Evolutionary conservation across 1,140 invertebrate species (phyloP).

Genomic region (Monomorium pharaonis): DNA sequence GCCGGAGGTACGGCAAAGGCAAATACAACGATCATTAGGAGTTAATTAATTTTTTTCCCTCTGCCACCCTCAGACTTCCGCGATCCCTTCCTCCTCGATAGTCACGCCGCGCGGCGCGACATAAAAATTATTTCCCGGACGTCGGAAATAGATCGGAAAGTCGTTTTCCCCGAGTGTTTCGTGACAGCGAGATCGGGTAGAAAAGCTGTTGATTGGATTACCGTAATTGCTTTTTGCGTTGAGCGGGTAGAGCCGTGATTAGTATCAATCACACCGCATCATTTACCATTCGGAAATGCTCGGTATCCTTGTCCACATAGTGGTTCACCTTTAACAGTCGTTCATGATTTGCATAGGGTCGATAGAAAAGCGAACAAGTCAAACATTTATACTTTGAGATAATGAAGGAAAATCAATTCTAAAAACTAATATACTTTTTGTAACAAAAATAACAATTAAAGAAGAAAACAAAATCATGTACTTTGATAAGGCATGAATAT

Average conservation of each 20-base stretch:
- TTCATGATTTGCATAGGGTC: neutral
- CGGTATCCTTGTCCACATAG: neutral
- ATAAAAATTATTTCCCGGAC: constrained; percentile 1
- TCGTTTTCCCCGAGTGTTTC: constrained; percentile 22
- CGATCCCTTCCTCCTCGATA: constrained; percentile 25
- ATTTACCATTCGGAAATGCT: neutral
- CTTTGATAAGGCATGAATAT: too few species aligned
- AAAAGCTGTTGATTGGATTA: constrained; percentile 31
- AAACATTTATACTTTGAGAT: too few species aligned
- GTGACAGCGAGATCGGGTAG: neutral
- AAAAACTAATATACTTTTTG: too few species aligned
- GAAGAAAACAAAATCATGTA: too few species aligned
- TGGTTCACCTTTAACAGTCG: neutral
- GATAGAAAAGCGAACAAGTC: too few species aligned
- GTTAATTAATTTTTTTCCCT: constrained; percentile 55
- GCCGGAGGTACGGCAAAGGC: neutral
- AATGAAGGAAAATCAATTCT: too few species aligned
- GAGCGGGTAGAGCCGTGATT: neutral
- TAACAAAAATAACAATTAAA: too few species aligned
- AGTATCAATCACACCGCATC: neutral
- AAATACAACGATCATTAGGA: constrained; percentile 52
- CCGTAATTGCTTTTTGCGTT: neutral
- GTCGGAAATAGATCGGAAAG: constrained; percentile 18
- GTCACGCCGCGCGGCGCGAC: neutral
- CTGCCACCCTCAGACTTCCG: constrained; percentile 13